A percentile compares a stretch with the other conserved stretches of the same genome.
These are phyloP conservation scores for Paedocypris micromegethes DNA, from an alignment of 2,797 vertebrate species.

Conservation along the genomic window DNA sequence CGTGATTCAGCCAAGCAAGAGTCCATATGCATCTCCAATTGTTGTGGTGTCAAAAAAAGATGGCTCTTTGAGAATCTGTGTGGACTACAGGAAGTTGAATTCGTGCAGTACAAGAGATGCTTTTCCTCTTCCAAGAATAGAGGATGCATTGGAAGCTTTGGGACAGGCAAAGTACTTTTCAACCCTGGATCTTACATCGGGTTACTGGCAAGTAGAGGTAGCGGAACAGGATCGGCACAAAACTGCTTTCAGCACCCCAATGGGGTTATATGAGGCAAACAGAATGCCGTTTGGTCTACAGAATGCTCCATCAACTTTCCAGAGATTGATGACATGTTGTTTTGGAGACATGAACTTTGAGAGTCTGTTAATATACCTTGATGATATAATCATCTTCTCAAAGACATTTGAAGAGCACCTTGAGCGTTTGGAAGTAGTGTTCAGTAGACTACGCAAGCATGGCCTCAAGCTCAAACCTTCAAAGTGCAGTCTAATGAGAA, in stretches of 20 bases:
- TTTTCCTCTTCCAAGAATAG: constrained; percentile 45
- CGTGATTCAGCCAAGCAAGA: constrained; percentile 36
- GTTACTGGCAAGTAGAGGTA: constrained; percentile 45
- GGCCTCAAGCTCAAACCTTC: constrained; percentile 19
- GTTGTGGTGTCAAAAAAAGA: constrained; percentile 48
- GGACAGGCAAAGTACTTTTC: constrained; percentile 49
- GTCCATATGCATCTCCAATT: constrained; percentile 44
- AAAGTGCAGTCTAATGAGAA: constrained; percentile 30
- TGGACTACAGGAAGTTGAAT: constrained; percentile 50
- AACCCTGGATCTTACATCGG: constrained; percentile 42
- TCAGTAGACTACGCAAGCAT: constrained; percentile 18
- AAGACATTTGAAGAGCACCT: constrained; percentile 42
- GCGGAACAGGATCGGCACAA: constrained; percentile 27
- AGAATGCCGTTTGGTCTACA: too few species aligned
- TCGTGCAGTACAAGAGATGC: constrained; percentile 44
- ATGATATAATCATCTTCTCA: constrained; percentile 33
- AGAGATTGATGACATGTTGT: constrained; percentile 42
- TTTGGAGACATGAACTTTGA: constrained; percentile 48
- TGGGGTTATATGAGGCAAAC: constrained; percentile 32
- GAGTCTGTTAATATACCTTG: constrained; percentile 46
- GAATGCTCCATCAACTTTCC: constrained; percentile 41
- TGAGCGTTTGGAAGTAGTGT: constrained; percentile 37
- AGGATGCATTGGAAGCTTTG: constrained; percentile 47
- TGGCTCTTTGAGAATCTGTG: constrained; percentile 37
- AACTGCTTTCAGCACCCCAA: constrained; percentile 27